Conservation (phyloP, 1,140 invertebrate species). For the Homarus americanus region DNA sequence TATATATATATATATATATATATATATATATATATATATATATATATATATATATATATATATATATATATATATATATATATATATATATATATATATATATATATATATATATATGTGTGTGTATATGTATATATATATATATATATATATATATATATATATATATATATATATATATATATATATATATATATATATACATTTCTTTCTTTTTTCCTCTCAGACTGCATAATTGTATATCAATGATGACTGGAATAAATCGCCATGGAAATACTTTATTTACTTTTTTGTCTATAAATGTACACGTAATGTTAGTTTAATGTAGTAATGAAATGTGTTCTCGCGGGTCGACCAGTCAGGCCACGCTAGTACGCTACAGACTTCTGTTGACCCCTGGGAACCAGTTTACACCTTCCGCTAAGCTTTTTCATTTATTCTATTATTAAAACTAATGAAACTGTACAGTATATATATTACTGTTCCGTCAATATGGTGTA, state of each 20-base stretch:
- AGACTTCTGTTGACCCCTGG: too few species aligned
- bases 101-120: conserved; percentile 37
- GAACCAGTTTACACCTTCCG: too few species aligned
- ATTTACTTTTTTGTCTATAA: too few species aligned
- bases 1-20: conserved; percentile 23
- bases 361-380: too few species aligned
- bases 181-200: conserved; percentile 42
- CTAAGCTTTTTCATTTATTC: too few species aligned
- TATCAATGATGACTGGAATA: not conserved
- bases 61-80: conserved; percentile 47
- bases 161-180: conserved; percentile 44
- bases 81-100: conserved; percentile 37
- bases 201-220: conserved; percentile 6
- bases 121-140: conserved; percentile 41
- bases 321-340: too few species aligned
- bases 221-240: conserved; percentile 20
- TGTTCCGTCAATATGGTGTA: too few species aligned
- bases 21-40: conserved; percentile 36
- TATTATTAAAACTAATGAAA: too few species aligned
- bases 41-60: conserved; percentile 42
- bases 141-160: conserved; percentile 42
- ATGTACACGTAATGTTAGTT: too few species aligned
- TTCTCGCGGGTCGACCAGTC: too few species aligned
- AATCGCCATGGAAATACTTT: too few species aligned
- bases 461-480: too few species aligned